phyloP scores from a whole-genome alignment of 2,888 invertebrate species.

The Cylloceria caligata region DNA sequence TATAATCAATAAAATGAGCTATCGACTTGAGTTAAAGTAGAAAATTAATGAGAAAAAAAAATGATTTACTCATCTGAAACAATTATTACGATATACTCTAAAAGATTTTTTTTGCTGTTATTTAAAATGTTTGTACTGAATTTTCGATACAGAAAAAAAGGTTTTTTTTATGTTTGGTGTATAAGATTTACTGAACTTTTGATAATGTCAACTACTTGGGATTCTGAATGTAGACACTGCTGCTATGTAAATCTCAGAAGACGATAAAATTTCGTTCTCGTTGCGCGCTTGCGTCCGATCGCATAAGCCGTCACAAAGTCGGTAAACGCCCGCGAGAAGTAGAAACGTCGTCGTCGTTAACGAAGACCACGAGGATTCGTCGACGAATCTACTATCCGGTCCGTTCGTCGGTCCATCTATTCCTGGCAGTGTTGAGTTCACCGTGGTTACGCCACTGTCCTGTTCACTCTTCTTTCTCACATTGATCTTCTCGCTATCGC shows the following conservation, averaged over 20 bases:
- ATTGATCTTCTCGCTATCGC: conserved; percentile 58
- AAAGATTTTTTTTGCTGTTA: no score
- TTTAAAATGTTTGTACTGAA: no score
- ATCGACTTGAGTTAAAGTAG: no score
- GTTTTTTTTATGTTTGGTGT: neutral
- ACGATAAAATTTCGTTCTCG: conserved; percentile 30
- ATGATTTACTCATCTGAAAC: no score
- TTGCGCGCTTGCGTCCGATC: conserved; percentile 62
- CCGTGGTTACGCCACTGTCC: conserved; percentile 76
- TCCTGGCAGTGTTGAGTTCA: conserved; percentile 82
- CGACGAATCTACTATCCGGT: conserved; percentile 69
- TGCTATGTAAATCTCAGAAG: neutral
- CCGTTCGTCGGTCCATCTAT: conserved; percentile 77
- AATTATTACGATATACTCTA: no score
- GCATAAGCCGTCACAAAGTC: conserved; percentile 21
- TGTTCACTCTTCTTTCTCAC: conserved; percentile 58
- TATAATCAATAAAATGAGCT: no score
- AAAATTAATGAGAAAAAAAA: no score
- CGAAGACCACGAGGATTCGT: conserved; percentile 74
- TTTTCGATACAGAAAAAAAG: neutral
- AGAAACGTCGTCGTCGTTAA: conserved; percentile 61
- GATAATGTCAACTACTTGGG: neutral
- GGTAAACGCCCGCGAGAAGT: conserved; percentile 56
- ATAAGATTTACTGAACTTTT: neutral
- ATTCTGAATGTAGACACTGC: neutral